phyloP scores from a whole-genome alignment of 1,140 invertebrate species.

The Platyscapa corneri region DNA sequence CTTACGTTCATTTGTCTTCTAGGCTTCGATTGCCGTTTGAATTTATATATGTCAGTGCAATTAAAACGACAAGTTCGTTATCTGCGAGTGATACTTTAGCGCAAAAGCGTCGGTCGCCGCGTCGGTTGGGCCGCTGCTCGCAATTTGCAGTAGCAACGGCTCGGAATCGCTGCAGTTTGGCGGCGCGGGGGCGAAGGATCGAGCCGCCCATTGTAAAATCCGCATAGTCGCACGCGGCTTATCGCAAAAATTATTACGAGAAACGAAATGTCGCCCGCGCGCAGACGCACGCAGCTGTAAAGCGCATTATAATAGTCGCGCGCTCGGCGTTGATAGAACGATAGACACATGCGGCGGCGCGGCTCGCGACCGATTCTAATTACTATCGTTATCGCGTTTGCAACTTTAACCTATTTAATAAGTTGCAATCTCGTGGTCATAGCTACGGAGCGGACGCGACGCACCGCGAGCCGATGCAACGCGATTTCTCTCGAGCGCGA shows the following conservation, averaged over 20 bases:
- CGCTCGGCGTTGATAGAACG: constrained; percentile 53
- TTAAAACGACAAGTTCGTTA: constrained; percentile 19
- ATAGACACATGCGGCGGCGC: constrained; percentile 56
- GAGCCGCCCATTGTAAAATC: too few relatives aligned
- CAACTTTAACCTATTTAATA: constrained; percentile 72
- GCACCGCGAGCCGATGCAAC: constrained; percentile 27
- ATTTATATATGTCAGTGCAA: neutral
- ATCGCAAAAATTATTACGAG: neutral
- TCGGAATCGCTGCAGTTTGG: too few relatives aligned
- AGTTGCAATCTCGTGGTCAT: constrained; percentile 62
- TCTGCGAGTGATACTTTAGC: neutral
- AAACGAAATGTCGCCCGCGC: neutral
- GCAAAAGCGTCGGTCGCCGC: constrained; percentile 10
- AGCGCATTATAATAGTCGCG: constrained; percentile 29
- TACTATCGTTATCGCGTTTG: constrained; percentile 69
- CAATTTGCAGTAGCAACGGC: too few relatives aligned
- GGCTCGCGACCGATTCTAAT: constrained; percentile 62
- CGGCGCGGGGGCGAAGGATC: too few relatives aligned
- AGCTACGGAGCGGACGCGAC: constrained; percentile 36
- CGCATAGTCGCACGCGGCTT: neutral
- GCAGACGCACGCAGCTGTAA: neutral
- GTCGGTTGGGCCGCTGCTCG: too few relatives aligned
- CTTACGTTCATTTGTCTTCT: neutral
- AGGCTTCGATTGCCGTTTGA: constrained; percentile 16
- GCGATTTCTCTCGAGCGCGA: constrained; percentile 7